Evolutionary conservation across 2,888 invertebrate genomes (phyloP).

Genomic region (Brachynemurus nebulosus): DNA sequence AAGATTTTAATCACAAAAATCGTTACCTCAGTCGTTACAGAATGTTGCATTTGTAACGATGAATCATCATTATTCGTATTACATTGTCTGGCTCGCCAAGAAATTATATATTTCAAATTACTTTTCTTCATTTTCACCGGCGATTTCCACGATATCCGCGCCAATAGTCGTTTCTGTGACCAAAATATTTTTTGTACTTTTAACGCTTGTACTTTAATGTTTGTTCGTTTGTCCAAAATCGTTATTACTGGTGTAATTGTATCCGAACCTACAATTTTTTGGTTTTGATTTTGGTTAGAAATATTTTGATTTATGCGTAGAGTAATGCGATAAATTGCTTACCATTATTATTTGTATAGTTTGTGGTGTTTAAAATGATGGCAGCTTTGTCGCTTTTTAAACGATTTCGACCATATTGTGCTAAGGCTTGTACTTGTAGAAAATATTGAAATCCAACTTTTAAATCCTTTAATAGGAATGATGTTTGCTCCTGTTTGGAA

Average conservation of each 20-base stretch:
- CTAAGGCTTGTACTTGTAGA: constrained; percentile 63
- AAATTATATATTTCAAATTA: constrained; percentile 25
- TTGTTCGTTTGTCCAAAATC: background rate
- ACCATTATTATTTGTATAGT: constrained; percentile 29
- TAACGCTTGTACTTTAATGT: constrained; percentile 25
- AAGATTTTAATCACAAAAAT: background rate
- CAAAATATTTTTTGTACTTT: constrained; percentile 27
- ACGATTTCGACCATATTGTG: constrained; percentile 50
- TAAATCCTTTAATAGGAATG: constrained; percentile 48
- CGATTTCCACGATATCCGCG: constrained; percentile 27
- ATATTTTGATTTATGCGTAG: too few species aligned
- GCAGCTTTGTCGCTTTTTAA: constrained; percentile 57
- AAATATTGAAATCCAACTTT: constrained; percentile 59
- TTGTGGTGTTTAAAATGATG: constrained; percentile 55
- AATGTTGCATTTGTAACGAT: constrained; percentile 32
- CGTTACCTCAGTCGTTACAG: constrained; percentile 40
- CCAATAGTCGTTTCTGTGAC: constrained; percentile 26
- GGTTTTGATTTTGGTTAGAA: too few species aligned
- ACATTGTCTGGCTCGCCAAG: constrained; percentile 29
- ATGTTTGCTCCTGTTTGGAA: constrained; percentile 43
- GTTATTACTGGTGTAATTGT: background rate
- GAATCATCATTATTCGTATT: constrained; percentile 30
- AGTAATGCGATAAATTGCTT: constrained; percentile 4
- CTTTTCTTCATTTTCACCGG: constrained; percentile 9
- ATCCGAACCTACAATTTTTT: background rate